Base-by-base conservation (phyloP, 2,113 vertebrate species). In the Apteryx mantelli region DNA sequence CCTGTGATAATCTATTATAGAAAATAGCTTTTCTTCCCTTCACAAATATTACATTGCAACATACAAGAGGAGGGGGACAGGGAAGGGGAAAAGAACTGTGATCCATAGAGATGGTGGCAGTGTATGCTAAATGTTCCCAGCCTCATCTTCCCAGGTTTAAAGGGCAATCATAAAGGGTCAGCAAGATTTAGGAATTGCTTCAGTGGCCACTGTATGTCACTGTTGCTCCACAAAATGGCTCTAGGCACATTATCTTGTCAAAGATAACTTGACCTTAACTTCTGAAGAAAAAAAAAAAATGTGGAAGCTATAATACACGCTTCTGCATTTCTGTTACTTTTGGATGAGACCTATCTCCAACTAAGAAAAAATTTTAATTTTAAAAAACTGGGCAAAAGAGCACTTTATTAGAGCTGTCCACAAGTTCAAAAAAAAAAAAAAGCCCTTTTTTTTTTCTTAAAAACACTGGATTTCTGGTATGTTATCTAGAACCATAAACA, bases 131-230 rank as follows among this genome's bases (percentile, higher is more conserved):
- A 53, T 34, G 12, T 38, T 81, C 16, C 24, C 0, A 0, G 40
- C 19, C 42, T 17, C 40, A 26, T 71, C 68, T 36, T 8, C 32
- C 32, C 16, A 50, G 65, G 60, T 85, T 68, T 46, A 5, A 4
- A 44, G 46, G 48, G 53, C 22, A 28, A 25, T 36, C 17, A 46
- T 26, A 55, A 65, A 53, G 18, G 71, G 56, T 19, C 85, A 66
- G 34, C 4, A 65, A 70, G 69, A 65, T 64, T 66, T 36, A 42
- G 64, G 77, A 89, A 38, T 94, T 93, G 65, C 58, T 83, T 48
- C 26, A 64, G n/a, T 20, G 68, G 88, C 96, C 96, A 91, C 95
- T 96, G 46, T 65, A 96, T 83, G 96, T 96, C 97, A 96, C 93
- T 96, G 79, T 97, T 96, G 95, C 84, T 94, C 88, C 84, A 94